Percentiles rank a stretch among this genome's conserved stretches.
These are phyloP conservation scores for Oriolus oriolus DNA, from an alignment of 2,113 vertebrate species.

Conservation along the genomic window DNA sequence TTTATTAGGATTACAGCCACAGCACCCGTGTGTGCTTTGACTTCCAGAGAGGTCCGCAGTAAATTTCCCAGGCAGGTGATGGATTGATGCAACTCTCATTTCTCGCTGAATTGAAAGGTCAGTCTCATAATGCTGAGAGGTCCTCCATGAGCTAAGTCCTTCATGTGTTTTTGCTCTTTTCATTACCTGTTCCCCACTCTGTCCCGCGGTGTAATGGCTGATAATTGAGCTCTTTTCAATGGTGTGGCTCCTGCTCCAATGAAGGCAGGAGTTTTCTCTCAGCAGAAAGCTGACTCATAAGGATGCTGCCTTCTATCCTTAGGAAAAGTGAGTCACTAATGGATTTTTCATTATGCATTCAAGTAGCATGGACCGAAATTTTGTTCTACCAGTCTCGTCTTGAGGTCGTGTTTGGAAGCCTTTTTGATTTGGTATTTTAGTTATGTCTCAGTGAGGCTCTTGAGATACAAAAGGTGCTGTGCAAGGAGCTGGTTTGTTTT, in stretches of 20 bases:
- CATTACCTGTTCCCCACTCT: background rate
- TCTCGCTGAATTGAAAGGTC: conserved; percentile 19
- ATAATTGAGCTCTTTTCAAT: conserved; percentile 9
- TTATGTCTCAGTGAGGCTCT: background rate
- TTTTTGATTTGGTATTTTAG: conserved; percentile 33
- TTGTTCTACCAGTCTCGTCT: background rate
- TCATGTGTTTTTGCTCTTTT: conserved; percentile 7
- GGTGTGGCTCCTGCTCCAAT: background rate
- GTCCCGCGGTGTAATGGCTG: background rate
- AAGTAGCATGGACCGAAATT: conserved; percentile 22
- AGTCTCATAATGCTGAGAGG: background rate
- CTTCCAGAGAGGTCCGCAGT: background rate
- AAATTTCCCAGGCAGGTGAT: background rate
- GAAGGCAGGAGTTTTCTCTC: conserved; percentile 35
- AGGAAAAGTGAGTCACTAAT: conserved; percentile 60
- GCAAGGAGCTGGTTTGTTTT: background rate
- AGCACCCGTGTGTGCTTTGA: background rate
- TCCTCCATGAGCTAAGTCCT: background rate
- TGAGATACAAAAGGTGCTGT: background rate
- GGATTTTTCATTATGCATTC: conserved; percentile 56
- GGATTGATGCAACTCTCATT: background rate
- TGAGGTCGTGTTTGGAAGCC: background rate
- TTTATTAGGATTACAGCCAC: background rate
- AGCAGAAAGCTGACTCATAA: conserved; percentile 47
- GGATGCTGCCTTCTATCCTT: conserved; percentile 46